Evolutionary conservation across 2,888 invertebrate species (phyloP).

Genomic region (Epinotia brunnichana): DNA sequence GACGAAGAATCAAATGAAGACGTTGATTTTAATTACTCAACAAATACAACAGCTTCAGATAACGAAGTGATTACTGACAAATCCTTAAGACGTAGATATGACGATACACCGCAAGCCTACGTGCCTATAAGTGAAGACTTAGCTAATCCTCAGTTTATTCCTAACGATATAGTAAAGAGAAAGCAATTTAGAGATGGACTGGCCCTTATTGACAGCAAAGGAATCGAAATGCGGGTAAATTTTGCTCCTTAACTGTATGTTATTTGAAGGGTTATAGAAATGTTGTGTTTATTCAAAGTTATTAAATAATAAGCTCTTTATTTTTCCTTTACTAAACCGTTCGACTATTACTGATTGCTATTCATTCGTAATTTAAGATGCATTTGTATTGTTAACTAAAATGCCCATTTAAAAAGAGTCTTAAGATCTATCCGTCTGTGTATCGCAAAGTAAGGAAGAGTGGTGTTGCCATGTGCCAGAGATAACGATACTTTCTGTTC

Average conservation of each 20-base stretch:
- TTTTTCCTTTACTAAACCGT: too few relatives aligned
- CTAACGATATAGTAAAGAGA: conserved; percentile 2
- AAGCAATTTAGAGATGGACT: conserved; percentile 32
- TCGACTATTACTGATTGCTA: too few relatives aligned
- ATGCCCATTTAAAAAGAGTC: too few relatives aligned
- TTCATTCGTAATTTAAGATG: too few relatives aligned
- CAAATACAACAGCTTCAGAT: not conserved
- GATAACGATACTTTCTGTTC: too few relatives aligned
- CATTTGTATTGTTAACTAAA: too few relatives aligned
- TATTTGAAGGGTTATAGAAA: too few relatives aligned
- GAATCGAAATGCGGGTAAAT: not conserved
- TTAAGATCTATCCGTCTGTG: too few relatives aligned
- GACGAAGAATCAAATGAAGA: not conserved
- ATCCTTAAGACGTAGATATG: not conserved
- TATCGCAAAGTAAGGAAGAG: too few relatives aligned
- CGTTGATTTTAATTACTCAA: not conserved
- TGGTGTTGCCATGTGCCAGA: too few relatives aligned
- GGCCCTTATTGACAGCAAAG: conserved; percentile 29
- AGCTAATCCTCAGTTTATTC: conserved; percentile 18
- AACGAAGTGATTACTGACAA: not conserved
- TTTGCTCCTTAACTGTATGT: not conserved
- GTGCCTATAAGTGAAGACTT: conserved; percentile 42
- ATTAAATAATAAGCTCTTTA: too few relatives aligned
- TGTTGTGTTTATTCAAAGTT: too few relatives aligned
- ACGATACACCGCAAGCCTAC: conserved; percentile 1